Conservation (phyloP, 2,888 invertebrate species). For the Drosophila yooni region DNA sequence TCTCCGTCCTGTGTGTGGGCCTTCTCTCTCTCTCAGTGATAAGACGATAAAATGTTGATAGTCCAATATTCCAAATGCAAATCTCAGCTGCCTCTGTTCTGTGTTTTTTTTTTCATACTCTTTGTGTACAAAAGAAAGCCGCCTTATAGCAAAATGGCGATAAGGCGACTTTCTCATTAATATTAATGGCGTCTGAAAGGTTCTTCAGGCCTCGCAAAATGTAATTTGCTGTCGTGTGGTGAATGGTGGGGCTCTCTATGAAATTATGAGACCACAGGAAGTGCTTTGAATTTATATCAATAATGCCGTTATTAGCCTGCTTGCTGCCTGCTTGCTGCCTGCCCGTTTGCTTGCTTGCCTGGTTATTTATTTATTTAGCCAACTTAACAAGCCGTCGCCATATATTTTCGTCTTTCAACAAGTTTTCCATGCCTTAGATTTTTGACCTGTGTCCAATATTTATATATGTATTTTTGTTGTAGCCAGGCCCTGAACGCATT, state of each 20-base stretch:
- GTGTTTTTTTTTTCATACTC: not conserved
- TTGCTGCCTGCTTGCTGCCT: not conserved
- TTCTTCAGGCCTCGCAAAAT: constrained; percentile 23
- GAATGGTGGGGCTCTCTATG: constrained; percentile 14
- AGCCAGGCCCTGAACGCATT: constrained; percentile 53
- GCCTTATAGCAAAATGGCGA: constrained; percentile 4
- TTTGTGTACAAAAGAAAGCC: constrained; percentile 38
- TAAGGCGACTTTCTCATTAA: constrained; percentile 40
- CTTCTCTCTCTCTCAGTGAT: not conserved
- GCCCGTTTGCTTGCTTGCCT: not conserved
- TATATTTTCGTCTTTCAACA: constrained; percentile 65
- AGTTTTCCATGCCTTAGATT: constrained; percentile 44
- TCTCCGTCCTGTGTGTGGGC: constrained; percentile 34
- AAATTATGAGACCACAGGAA: constrained; percentile 52
- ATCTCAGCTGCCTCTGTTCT: constrained; percentile 66
- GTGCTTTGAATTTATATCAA: constrained; percentile 76
- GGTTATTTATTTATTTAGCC: constrained; percentile 60
- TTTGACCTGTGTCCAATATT: constrained; percentile 29
- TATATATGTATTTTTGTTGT: constrained; percentile 2
- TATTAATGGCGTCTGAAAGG: constrained; percentile 58
- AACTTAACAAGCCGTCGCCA: constrained; percentile 55
- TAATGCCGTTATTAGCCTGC: constrained; percentile 58
- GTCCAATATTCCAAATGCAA: constrained; percentile 71
- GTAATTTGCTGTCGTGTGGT: constrained; percentile 20
- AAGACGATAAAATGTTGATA: constrained; percentile 63